Conservation (phyloP, 2,797 vertebrate species). For the Eutrigla gurnardus region DNA sequence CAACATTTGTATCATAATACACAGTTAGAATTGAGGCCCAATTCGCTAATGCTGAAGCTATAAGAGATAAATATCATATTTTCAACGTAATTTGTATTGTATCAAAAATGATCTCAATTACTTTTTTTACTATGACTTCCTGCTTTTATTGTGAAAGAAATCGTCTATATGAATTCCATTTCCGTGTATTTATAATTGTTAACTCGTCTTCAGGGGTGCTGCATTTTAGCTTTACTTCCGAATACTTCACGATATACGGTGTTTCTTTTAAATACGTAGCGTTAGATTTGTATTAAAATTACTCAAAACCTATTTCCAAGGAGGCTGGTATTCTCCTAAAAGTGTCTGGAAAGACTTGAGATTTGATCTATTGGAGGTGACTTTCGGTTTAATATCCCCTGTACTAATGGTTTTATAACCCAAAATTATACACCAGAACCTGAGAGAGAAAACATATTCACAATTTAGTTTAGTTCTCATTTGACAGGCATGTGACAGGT, state of each 20-base stretch:
- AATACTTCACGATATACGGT: fast-evolving
- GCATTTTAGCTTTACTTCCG: neutral
- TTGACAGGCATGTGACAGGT: neutral
- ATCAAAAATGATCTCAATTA: neutral
- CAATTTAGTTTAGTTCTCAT: conserved; percentile 3
- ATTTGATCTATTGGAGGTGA: too few species aligned
- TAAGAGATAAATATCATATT: neutral
- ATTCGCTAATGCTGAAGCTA: neutral
- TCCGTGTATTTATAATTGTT: neutral
- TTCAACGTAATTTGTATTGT: neutral
- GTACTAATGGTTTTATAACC: conserved; percentile 54
- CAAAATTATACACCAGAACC: conserved; percentile 21
- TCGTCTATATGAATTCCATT: neutral
- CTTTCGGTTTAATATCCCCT: conserved; percentile 35
- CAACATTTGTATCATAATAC: neutral
- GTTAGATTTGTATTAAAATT: neutral
- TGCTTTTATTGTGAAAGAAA: conserved; percentile 34
- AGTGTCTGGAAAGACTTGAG: too few species aligned
- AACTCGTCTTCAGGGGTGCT: neutral
- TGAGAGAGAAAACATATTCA: conserved; percentile 17
- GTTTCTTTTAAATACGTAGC: fast-evolving
- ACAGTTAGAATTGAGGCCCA: neutral
- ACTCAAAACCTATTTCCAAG: neutral
- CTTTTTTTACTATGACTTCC: neutral
- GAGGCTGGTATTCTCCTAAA: too few species aligned